A percentile compares a stretch with the other conserved stretches of the same genome.
These are phyloP conservation scores for Listronotus bonariensis DNA, from an alignment of 1,140 invertebrate genomes.

Conservation along the genomic window DNA sequence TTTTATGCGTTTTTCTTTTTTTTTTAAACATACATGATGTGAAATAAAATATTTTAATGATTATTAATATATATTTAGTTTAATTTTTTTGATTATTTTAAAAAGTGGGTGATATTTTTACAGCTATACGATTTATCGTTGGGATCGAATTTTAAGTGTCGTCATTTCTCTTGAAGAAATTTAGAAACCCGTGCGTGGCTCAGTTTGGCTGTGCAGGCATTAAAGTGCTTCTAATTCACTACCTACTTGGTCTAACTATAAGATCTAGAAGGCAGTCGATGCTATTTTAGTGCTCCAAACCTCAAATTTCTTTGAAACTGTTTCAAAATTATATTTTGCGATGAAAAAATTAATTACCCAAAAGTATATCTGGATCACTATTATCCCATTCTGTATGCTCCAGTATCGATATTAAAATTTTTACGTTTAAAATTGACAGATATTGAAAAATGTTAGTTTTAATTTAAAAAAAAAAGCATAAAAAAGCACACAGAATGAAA, in stretches of 20 bases:
- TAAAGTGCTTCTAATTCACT: constrained; percentile 52
- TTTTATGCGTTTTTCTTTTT: not conserved
- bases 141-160: not conserved
- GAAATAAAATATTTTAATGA: constrained; percentile 4
- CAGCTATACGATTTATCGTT: no score
- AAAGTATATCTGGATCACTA: constrained; percentile 21
- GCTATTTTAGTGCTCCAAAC: constrained; percentile 38
- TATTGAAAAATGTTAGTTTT: not conserved
- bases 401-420: not conserved
- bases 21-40: constrained; percentile 29
- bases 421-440: not conserved
- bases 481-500: constrained; percentile 24
- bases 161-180: constrained; percentile 22
- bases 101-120: no score
- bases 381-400: constrained; percentile 54
- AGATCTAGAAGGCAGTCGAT: constrained; percentile 39
- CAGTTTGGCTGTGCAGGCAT: constrained; percentile 55
- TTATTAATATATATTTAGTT: no score
- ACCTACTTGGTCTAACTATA: constrained; percentile 39
- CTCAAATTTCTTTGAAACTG: not conserved
- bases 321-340: not conserved
- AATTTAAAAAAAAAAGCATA: not conserved
- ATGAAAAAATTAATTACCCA: not conserved
- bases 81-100: no score
- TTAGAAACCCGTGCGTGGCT: constrained; percentile 54